A percentile compares a stretch with the other conserved stretches of the same genome.
Evolutionary conservation across 2,888 invertebrate genomes (phyloP).

Genomic region (Tupiocoris notatus): DNA sequence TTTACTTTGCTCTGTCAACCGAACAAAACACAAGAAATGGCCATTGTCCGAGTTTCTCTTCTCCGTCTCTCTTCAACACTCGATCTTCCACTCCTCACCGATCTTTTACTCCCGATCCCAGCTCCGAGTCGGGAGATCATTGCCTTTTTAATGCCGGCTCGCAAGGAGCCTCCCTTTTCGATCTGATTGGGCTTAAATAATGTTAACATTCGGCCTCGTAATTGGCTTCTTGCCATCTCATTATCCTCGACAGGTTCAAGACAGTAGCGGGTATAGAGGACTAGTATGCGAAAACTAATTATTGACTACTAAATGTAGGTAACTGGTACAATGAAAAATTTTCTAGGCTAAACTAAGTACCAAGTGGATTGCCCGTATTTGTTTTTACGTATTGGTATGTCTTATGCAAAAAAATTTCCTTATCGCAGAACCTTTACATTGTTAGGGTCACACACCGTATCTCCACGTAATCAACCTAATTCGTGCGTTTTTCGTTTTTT

Average conservation of each 20-base stretch:
- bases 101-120: too few relatives aligned
- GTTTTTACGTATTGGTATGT: too few relatives aligned
- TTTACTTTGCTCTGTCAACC: background rate
- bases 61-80: background rate
- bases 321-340: too few relatives aligned
- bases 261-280: background rate
- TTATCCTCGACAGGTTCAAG: background rate
- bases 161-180: background rate
- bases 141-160: conserved; percentile 11
- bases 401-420: too few relatives aligned
- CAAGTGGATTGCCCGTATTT: too few relatives aligned
- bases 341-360: too few relatives aligned
- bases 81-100: background rate
- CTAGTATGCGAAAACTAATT: background rate
- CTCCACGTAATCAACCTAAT: too few relatives aligned
- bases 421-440: too few relatives aligned
- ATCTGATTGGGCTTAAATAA: conserved; percentile 36
- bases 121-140: background rate
- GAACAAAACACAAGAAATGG: conserved; percentile 37
- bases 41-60: conserved; percentile 38
- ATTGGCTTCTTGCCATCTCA: conserved; percentile 28
- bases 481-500: too few relatives aligned
- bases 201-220: conserved; percentile 33
- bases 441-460: too few relatives aligned
- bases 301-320: too few relatives aligned